Evolutionary conservation across 1,140 invertebrate species (phyloP), one percentile per base, ranked within the genome.

Genomic region (Meloidogyne floridensis): DNA sequence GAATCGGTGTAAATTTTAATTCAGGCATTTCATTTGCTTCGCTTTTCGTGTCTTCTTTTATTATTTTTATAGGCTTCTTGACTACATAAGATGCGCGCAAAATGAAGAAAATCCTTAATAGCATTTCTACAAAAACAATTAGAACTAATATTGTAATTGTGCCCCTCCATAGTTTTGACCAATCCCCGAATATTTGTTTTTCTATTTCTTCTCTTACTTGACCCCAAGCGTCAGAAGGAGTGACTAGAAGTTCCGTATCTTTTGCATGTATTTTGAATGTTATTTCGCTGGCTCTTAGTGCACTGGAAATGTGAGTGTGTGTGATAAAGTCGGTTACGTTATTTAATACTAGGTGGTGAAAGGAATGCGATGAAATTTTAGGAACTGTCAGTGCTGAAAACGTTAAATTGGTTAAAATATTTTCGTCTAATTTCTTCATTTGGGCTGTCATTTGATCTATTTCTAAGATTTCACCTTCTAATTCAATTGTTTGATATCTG

Each of bases 311-410:
- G 47, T 72, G 47, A 15, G 71, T 42, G 13, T 72, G 71, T 1
- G 71, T 72, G 32, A 72, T 42, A 72, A 13, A 32, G 71, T 72
- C 71, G 8, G 71, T 72, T 32, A 72, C 47, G 47, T 72, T 72
- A 42, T 42, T 72, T 72, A 72, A 15, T 9, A 72, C 71, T 72
- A 72, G 47, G 11, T 72, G 71, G 13, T 72, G 71, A 72, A 72
- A 72, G 32, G 10, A 43, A 8, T 74, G 72, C 47, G 72, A 53
- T 15, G 72, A 15, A 11, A 74, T 74, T 5, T 13, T n/a, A 13
- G n/a, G 11, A 6, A n/a, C 6, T 13, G 15, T 74, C 54, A 13
- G 72, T 15, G 72, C 15, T 47, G 15, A 13, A 74, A 74, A 74
- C 54, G 13, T 53, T 74, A 74, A 74, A 6, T 74, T 74, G 5